Conservation (phyloP, 2,797 vertebrate species). For the Anguilla anguilla region DNA sequence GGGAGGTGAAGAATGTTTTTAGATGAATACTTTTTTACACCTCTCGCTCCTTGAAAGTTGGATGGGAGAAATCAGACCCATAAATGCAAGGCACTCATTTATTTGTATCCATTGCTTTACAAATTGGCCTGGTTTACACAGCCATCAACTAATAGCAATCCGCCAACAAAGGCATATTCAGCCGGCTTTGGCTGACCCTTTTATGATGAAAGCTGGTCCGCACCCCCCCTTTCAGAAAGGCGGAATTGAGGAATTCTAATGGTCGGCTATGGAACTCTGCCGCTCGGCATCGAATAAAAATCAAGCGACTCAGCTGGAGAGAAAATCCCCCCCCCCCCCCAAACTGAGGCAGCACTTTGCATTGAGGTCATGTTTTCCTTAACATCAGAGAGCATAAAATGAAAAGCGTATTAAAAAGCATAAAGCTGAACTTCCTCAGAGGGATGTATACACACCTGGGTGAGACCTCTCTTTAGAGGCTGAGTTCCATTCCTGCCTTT, state of each 20-base stretch:
- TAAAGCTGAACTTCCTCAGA: slow-evolving; percentile 1
- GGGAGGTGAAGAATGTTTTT: slow-evolving; percentile 51
- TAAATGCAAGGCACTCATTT: slow-evolving; percentile 12
- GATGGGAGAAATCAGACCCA: slow-evolving; percentile 19
- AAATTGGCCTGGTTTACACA: slow-evolving; percentile 36
- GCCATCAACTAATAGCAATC: slow-evolving; percentile 24
- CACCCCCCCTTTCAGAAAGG: slow-evolving; percentile 31
- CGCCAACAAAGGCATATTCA: slow-evolving; percentile 31
- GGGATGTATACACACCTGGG: neutral
- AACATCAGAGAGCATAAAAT: slow-evolving; percentile 7
- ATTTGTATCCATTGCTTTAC: slow-evolving; percentile 21
- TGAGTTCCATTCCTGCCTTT: neutral
- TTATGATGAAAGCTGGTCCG: slow-evolving; percentile 34
- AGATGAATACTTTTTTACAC: slow-evolving; percentile 62
- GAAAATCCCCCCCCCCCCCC: neutral
- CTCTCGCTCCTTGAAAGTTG: slow-evolving; percentile 56
- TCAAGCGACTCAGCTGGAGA: slow-evolving; percentile 9
- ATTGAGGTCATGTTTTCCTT: slow-evolving; percentile 9
- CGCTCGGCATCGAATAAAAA: slow-evolving; percentile 13
- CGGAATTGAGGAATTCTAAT: slow-evolving; percentile 34
- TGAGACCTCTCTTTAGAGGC: neutral
- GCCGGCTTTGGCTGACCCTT: slow-evolving; percentile 15
- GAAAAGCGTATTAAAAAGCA: slow-evolving; percentile 6
- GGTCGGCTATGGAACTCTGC: slow-evolving; percentile 16
- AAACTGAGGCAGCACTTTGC: slow-evolving; percentile 2